Base-by-base conservation (phyloP, 2,888 invertebrate species). In the Perizoma flavofasciatum region DNA sequence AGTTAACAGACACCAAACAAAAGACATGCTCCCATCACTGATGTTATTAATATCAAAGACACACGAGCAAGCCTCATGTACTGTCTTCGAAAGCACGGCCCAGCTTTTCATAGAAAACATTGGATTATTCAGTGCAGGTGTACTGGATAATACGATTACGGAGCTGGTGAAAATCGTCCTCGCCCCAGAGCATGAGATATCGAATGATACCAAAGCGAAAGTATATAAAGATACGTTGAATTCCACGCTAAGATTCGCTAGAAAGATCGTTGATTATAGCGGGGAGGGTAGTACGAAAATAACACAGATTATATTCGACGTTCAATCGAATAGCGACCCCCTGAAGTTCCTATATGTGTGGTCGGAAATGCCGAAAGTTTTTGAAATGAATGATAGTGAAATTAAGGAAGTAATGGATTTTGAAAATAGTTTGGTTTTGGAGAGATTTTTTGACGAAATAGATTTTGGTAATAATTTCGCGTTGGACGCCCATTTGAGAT, bases 51-150 rank as follows among this genome's bases (percentile, higher is more conserved):
- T 80, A 9, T 49, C 78, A 0, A 75, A 68, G 11, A 78, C 75
- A 0, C 45, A 62, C 37, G 74, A 76, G 55, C 55, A 63, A 0
- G 59, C 66, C 7, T 55, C 71, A 0, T 67, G 65, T 45, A 46
- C 44, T 0, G 64, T 75, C 1, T 83, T 82, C 51, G 72, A 79
- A 33, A 62, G 45, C 0, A 74, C 82, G 2, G 52, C 74, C 0
- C 68, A 75, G 4, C 56, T 78, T 0, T 81, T 78, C 8, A 41
- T 71, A 0, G 81, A 85, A 4, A 85, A 82, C 69, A 73, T 81
- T 3, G 78, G 77, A 5, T 37, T 87, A 0, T 86, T 81, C 33
- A 65, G 72, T 0, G 52, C 65, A 0, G 43, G 55, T 0, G 49
- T 48, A 5, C 10, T 80, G 0, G 55, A 68, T n/a, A 41, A 66